Evolutionary conservation across 2,113 vertebrate species (phyloP).

Genomic region (Tursiops truncatus): DNA sequence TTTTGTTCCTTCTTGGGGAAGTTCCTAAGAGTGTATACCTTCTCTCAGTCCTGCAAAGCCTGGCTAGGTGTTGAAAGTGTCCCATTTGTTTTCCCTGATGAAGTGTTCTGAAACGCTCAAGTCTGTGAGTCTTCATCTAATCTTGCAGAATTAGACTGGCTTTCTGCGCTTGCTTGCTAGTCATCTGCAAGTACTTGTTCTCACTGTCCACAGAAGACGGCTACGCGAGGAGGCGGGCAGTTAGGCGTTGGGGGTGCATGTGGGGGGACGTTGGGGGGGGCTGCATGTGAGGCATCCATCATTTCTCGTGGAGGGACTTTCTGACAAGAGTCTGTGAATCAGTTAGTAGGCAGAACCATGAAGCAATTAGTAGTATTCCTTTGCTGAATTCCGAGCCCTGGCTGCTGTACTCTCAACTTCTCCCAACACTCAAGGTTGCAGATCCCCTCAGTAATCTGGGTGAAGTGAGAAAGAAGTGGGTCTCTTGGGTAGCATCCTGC

Average conservation of each 20-base stretch:
- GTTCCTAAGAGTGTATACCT: background rate
- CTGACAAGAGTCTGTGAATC: background rate
- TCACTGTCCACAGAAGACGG: background rate
- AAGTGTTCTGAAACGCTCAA: background rate
- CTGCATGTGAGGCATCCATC: background rate
- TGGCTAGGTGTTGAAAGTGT: background rate
- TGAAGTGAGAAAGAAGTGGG: background rate
- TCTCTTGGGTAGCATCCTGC: background rate
- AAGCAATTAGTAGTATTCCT: background rate
- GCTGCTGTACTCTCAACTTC: background rate
- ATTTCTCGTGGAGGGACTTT: background rate
- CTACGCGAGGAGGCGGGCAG: background rate
- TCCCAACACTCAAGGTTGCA: background rate
- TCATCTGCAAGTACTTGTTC: background rate
- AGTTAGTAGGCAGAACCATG: background rate
- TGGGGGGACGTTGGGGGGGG: background rate
- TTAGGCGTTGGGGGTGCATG: background rate
- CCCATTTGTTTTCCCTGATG: background rate
- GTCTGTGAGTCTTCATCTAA: background rate
- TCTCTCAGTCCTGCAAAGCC: background rate
- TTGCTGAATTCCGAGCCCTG: background rate
- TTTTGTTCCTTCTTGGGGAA: too few species aligned
- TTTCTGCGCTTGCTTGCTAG: background rate
- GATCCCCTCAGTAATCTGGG: background rate
- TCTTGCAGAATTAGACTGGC: background rate